Evolutionary conservation across 2,113 vertebrate genomes (phyloP).

Genomic region (Gobio gobio): DNA sequence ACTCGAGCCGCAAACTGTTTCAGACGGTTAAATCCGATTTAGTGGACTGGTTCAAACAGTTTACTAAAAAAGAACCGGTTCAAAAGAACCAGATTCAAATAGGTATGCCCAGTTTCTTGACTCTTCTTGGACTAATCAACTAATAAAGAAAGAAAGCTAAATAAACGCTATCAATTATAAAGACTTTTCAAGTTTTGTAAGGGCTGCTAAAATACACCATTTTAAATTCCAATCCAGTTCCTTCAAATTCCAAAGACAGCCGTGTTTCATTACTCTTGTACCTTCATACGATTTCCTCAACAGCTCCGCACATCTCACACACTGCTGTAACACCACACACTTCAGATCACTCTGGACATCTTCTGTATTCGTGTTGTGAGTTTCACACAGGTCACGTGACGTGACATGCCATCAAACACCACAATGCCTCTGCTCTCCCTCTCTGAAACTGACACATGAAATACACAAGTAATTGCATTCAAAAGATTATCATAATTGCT

Average conservation of each 20-base stretch:
- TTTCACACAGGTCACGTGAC: not conserved
- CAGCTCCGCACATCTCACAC: not conserved
- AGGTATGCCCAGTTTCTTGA: too few relatives aligned
- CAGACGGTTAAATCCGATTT: not conserved
- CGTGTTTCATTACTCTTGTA: not conserved
- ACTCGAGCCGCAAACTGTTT: not conserved
- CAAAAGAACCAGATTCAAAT: not conserved
- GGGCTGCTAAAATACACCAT: not conserved
- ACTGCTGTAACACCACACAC: not conserved
- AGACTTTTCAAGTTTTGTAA: too few relatives aligned
- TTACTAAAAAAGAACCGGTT: not conserved
- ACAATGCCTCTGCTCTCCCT: not conserved
- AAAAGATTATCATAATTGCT: constrained; percentile 27
- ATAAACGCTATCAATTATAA: too few relatives aligned
- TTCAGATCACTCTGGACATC: not conserved
- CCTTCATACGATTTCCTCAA: not conserved
- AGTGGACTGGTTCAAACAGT: not conserved
- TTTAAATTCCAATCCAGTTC: not conserved
- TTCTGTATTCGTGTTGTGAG: not conserved
- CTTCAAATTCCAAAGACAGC: not conserved
- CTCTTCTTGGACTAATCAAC: too few relatives aligned
- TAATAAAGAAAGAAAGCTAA: too few relatives aligned
- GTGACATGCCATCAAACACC: not conserved
- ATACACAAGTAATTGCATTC: not conserved
- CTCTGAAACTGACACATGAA: not conserved